phyloP scores from a whole-genome alignment of 2,888 invertebrate genomes.

The Spodoptera exigua region DNA sequence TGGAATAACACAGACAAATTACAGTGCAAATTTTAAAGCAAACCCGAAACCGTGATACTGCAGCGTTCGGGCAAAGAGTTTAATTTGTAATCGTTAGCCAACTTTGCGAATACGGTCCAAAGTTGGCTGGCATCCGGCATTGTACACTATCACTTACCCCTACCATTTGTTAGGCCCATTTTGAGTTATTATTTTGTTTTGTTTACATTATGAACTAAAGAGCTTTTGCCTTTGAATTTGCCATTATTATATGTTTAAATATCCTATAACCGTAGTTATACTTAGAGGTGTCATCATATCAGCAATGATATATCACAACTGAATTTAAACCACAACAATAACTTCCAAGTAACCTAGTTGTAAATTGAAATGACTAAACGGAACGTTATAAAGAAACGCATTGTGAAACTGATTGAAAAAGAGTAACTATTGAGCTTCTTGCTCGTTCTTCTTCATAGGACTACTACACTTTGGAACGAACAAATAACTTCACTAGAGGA shows the following conservation, averaged over 20 bases:
- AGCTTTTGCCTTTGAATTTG: too few relatives aligned
- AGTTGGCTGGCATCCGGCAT: conserved; percentile 30
- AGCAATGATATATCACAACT: conserved; percentile 16
- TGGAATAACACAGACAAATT: conserved; percentile 26
- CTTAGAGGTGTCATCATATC: too few relatives aligned
- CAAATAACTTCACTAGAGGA: too few relatives aligned
- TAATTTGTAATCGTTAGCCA: conserved; percentile 48
- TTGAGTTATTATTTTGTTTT: background rate
- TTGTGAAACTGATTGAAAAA: too few relatives aligned
- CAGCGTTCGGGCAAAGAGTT: conserved; percentile 24
- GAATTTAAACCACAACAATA: conserved; percentile 19
- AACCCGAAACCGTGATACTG: conserved; percentile 40
- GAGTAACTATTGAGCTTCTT: too few relatives aligned
- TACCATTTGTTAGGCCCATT: conserved; percentile 3
- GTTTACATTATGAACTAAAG: background rate
- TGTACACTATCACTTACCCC: conserved; percentile 25
- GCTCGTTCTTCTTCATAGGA: too few relatives aligned
- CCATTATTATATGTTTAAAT: too few relatives aligned
- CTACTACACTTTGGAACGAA: too few relatives aligned
- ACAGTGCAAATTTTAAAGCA: conserved; percentile 15
- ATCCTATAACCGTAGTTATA: too few relatives aligned
- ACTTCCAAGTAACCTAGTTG: too few relatives aligned
- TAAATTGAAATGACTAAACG: too few relatives aligned
- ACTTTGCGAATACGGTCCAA: conserved; percentile 27
- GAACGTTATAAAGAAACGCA: too few relatives aligned